Evolutionary conservation across 2,797 vertebrate species (phyloP).

Genomic region (Sciaenops ocellatus): DNA sequence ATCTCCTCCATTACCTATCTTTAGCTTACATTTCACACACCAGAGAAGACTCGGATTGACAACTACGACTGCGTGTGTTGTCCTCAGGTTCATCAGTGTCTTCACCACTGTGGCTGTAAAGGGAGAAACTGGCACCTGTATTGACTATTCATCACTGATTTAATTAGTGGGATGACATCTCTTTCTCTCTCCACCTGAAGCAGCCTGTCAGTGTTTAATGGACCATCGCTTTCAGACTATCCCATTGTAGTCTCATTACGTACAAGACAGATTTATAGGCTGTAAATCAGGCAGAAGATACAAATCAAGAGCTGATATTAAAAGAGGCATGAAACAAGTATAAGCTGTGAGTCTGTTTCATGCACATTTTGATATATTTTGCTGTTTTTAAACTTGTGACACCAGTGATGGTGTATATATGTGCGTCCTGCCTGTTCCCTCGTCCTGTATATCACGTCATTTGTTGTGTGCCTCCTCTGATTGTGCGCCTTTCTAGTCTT

Average conservation of each 20-base stretch:
- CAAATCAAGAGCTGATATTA: conserved; percentile 11
- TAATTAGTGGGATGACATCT: conserved; percentile 53
- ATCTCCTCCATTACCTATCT: conserved; percentile 19
- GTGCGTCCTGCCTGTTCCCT: conserved; percentile 28
- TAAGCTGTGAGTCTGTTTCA: background rate
- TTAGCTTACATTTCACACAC: conserved; percentile 13
- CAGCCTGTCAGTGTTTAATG: conserved; percentile 54
- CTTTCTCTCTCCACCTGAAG: conserved; percentile 50
- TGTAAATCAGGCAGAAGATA: conserved; percentile 20
- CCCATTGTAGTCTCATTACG: conserved; percentile 40
- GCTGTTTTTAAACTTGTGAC: conserved; percentile 4
- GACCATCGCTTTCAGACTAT: conserved; percentile 6
- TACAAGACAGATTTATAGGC: conserved; percentile 32
- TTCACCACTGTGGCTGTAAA: conserved; percentile 26
- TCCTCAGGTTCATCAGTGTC: conserved; percentile 33
- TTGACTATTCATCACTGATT: conserved; percentile 63
- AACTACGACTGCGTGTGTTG: conserved; percentile 20
- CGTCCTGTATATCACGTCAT: conserved; percentile 33
- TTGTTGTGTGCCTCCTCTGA: conserved; percentile 47
- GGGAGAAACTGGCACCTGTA: conserved; percentile 37
- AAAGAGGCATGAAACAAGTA: background rate
- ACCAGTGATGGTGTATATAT: conserved; percentile 27
- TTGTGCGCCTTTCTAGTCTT: conserved; percentile 37
- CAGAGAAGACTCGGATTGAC: conserved; percentile 18
- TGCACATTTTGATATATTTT: background rate